These are phyloP conservation scores for Erpornis zantholeuca DNA, from an alignment of 2,113 vertebrate genomes.

Conservation along the genomic window DNA sequence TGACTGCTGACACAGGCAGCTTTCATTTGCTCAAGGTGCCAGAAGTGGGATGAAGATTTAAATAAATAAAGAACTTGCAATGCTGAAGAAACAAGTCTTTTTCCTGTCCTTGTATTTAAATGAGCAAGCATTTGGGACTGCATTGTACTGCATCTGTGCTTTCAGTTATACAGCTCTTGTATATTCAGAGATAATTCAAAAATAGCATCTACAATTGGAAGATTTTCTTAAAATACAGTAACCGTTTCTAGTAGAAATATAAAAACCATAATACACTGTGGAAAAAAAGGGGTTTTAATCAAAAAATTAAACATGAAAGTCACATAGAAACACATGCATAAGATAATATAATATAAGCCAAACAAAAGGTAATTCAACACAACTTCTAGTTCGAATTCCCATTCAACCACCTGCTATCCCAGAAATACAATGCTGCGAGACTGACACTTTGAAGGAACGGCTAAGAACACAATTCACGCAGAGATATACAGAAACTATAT, in stretches of 20 bases:
- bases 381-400: fast-evolving
- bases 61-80: not conserved
- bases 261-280: not conserved
- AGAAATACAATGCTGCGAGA: not conserved
- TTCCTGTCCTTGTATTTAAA: not conserved
- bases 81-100: not conserved
- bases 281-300: not conserved
- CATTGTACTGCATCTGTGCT: not conserved
- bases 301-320: not conserved
- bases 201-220: fast-evolving
- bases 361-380: not conserved
- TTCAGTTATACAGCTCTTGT: not conserved
- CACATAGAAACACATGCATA: not conserved
- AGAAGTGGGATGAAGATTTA: not conserved
- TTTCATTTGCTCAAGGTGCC: not conserved
- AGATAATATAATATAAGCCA: not conserved
- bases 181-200: not conserved
- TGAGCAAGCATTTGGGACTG: not conserved
- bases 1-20: not conserved
- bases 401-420: not conserved
- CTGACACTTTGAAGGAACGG: not conserved
- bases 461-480: not conserved
- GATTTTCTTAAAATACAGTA: not conserved
- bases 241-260: not conserved
- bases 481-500: not conserved